These are phyloP conservation scores for Zelostemma sp. DNA, from an alignment of 1,140 invertebrate species.

Conservation along the genomic window DNA sequence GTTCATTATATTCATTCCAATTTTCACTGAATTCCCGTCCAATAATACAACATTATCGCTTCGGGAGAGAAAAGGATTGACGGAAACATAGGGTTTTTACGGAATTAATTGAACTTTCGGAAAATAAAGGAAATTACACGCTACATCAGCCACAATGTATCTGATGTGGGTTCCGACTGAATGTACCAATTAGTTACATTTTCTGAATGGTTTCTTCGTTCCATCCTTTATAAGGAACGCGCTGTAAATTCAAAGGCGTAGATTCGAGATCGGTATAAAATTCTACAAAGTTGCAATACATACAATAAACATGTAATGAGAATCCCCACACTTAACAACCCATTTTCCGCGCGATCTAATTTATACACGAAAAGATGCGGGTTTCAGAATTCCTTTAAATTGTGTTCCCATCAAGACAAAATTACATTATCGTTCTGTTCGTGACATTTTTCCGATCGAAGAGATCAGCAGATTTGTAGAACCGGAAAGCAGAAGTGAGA, in stretches of 20 bases:
- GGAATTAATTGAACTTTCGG: not conserved
- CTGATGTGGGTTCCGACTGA: slow-evolving; percentile 31
- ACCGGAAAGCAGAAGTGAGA: slow-evolving; percentile 1
- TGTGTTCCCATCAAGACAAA: too few relatives aligned
- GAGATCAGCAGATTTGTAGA: slow-evolving; percentile 5
- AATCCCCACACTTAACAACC: too few relatives aligned
- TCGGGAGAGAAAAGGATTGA: too few relatives aligned
- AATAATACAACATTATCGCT: too few relatives aligned
- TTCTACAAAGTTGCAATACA: slow-evolving; percentile 15
- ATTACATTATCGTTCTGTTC: too few relatives aligned
- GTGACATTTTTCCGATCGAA: not conserved
- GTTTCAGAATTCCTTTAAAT: too few relatives aligned
- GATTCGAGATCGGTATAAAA: slow-evolving; percentile 25
- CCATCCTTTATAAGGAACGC: slow-evolving; percentile 22
- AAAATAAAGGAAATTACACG: not conserved
- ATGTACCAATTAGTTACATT: slow-evolving; percentile 43
- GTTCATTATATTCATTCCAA: too few relatives aligned
- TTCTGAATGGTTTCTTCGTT: slow-evolving; percentile 35
- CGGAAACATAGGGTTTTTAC: too few relatives aligned
- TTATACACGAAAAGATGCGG: too few relatives aligned
- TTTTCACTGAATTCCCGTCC: too few relatives aligned
- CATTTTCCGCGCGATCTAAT: too few relatives aligned
- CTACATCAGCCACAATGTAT: slow-evolving; percentile 11
- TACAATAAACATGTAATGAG: slow-evolving; percentile 16
- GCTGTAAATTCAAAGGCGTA: slow-evolving; percentile 22